Conservation (phyloP, 2,888 invertebrate species). For the Patella depressa region DNA sequence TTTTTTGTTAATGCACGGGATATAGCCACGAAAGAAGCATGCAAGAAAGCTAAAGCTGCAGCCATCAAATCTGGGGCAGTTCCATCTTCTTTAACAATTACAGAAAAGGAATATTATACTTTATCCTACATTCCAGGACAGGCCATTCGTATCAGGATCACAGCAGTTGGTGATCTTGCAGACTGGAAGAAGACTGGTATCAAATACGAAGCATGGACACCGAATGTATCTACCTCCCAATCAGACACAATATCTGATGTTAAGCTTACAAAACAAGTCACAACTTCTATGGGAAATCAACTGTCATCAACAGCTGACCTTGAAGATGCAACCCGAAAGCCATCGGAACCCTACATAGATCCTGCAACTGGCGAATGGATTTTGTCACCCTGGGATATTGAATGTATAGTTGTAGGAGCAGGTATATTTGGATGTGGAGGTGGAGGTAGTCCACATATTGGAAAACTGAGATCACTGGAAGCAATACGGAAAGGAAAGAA, state of each 20-base stretch:
- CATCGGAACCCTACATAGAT: constrained; percentile 40
- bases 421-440: constrained; percentile 68
- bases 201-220: not conserved
- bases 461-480: constrained; percentile 46
- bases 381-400: constrained; percentile 60
- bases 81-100: constrained; percentile 37
- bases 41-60: constrained; percentile 27
- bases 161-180: constrained; percentile 58
- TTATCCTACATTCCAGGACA: constrained; percentile 64
- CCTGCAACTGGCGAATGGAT: constrained; percentile 57
- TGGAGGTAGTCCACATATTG: constrained; percentile 63
- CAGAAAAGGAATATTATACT: constrained; percentile 53
- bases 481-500: constrained; percentile 49
- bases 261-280: constrained; percentile 34
- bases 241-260: not conserved
- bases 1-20: constrained; percentile 44
- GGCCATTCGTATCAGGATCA: constrained; percentile 58
- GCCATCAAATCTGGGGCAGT: constrained; percentile 40
- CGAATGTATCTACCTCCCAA: not conserved
- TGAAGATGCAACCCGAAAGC: constrained; percentile 6
- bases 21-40: constrained; percentile 34
- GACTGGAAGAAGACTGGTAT: constrained; percentile 8
- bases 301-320: constrained; percentile 22
- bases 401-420: constrained; percentile 64
- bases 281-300: constrained; percentile 34